A percentile compares a stretch with the other conserved stretches of the same genome.
Conservation (phyloP, 2,797 vertebrate genomes). For the Molothrus aeneus region DNA sequence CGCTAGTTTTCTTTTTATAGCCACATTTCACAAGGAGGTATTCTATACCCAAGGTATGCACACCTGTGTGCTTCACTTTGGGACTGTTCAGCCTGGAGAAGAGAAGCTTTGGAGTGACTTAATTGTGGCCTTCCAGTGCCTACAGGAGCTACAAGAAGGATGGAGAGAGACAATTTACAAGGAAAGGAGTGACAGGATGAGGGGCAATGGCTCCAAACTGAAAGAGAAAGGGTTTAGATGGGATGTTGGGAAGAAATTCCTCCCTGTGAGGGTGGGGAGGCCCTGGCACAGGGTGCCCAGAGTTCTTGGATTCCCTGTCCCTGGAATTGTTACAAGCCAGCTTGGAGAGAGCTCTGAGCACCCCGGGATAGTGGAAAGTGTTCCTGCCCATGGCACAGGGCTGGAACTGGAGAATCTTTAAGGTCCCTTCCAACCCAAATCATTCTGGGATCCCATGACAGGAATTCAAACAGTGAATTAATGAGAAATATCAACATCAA, state of each 20-base stretch:
- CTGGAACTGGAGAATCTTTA: not conserved
- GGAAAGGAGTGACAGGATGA: not conserved
- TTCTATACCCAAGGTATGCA: not conserved
- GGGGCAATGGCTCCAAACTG: not conserved
- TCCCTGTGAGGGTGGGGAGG: not conserved
- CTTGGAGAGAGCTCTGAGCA: not conserved
- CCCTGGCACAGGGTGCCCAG: not conserved
- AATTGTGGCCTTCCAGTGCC: not conserved
- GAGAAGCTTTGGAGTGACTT: not conserved
- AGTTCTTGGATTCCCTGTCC: not conserved
- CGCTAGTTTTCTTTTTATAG: not conserved
- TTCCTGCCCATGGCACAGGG: not conserved
- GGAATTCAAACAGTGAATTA: not conserved
- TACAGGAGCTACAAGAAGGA: not conserved
- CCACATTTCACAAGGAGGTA: too few relatives aligned
- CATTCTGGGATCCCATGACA: not conserved
- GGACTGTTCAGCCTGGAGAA: not conserved
- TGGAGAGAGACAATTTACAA: not conserved
- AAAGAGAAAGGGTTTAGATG: not conserved
- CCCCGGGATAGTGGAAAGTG: not conserved
- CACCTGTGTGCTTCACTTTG: not conserved
- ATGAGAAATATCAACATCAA: not conserved
- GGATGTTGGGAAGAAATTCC: not conserved
- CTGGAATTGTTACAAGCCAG: not conserved
- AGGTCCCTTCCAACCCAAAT: not conserved